A percentile compares a stretch with the other conserved stretches of the same genome.
phyloP scores from a whole-genome alignment of 2,888 invertebrate species.

The Zhuqinia jingwanae region DNA sequence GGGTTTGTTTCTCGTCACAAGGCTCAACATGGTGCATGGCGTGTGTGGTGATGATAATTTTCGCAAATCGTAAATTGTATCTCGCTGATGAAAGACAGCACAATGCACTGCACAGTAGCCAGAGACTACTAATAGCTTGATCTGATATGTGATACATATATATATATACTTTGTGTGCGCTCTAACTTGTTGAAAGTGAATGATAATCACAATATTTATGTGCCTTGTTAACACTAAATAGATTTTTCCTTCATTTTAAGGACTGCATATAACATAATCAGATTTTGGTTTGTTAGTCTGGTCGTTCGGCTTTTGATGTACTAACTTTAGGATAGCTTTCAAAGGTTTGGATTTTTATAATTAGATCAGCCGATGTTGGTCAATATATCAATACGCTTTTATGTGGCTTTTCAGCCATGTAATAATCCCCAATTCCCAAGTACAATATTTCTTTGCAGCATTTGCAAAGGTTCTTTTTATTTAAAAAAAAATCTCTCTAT shows the following conservation, averaged over 20 bases:
- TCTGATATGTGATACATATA: neutral
- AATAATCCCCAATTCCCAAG: no score
- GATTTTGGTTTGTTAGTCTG: no score
- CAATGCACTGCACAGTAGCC: slow-evolving; percentile 55
- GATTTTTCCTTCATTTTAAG: neutral
- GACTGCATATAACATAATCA: neutral
- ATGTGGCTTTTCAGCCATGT: no score
- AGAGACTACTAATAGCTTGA: neutral
- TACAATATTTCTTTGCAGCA: no score
- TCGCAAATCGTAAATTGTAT: slow-evolving; percentile 56
- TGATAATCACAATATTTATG: slow-evolving; percentile 48
- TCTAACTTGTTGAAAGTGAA: slow-evolving; percentile 33
- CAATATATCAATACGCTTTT: no score
- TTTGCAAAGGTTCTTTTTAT: no score
- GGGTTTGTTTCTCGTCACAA: slow-evolving; percentile 37
- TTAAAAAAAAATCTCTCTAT: neutral
- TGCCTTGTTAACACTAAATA: slow-evolving; percentile 14
- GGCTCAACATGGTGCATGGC: slow-evolving; percentile 56
- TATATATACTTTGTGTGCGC: neutral
- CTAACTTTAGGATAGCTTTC: no score
- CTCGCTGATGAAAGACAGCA: slow-evolving; percentile 57
- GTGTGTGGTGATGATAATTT: slow-evolving; percentile 61
- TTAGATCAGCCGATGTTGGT: no score
- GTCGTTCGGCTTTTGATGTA: no score
- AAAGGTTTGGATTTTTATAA: no score